Evolutionary conservation across 2,888 invertebrate species (phyloP), one percentile per base, ranked within the genome.

Genomic region (Portevinia maculata): DNA sequence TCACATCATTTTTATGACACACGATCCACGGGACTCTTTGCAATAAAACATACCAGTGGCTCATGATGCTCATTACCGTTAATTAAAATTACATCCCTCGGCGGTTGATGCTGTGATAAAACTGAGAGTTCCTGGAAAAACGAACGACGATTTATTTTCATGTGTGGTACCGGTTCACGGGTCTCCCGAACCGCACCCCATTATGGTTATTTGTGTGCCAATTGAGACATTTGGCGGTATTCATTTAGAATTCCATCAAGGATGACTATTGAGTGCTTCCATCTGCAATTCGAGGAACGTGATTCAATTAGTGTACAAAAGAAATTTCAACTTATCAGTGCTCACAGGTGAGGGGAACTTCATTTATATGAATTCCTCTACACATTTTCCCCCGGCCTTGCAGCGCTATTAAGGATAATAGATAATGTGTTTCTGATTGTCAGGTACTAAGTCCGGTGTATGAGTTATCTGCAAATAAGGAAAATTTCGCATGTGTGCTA

Each of bases 391-490:
- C 8, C 34, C 19, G 24, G 13, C 48, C 46, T 41, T 59, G 34
- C 34, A 52, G 30, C 59, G 19, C 60, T 46, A 59, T 53, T 53
- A 57, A 41, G 46, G 39, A 73, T 65, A 73, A 73, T 79, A 59
- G 34, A 65, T 79, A 79, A 79, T 79, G 74, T 79, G 60, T 74
- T 79, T 79, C 60, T 79, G 79, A 79, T 79, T 74, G 79, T 79
- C 65, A 53, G 79, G 34, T 46, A 53, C 60, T 69, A 69, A 69
- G 60, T 30, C 17, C 39, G 65, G n/a, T 32, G 52, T 32, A 8
- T 19, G 11, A 37, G 11, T 6, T n/a, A 15, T 13, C 0, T 15
- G 9, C 7, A 19, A 21, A 24, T 44, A 19, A n/a, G 53, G 46
- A 30, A 17, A 46, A 24, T 8, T 30, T 46, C 55, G 17, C 30